Base-by-base conservation (phyloP, 2,888 invertebrate species). In the Stegophylla sp. region DNA sequence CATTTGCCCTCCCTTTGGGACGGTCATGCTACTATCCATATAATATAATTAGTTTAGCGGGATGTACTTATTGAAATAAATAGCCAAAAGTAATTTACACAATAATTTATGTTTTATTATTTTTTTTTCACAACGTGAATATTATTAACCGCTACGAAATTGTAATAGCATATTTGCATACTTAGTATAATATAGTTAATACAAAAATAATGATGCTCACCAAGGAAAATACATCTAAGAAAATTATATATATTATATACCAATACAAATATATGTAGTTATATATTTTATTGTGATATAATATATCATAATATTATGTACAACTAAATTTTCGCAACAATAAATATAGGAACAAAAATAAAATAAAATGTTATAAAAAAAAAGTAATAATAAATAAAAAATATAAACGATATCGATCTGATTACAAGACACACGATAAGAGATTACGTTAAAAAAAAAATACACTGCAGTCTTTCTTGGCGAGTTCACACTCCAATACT, bases 291-390 rank as follows among this genome's bases (percentile, higher is more conserved):
- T 63, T 48, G 48, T 76, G 43, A 48, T 74, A 74, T 48, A 63
- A 64, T 34, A 64, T 20, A n/a, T 45, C 45, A 63, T 48, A n/a
- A n/a, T n/a, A 48, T 20, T 66, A 76, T 45, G 23, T 56, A 67
- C 43, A 69, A 59, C 43, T 67, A 69, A 48, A 77, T 26, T 56
- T 28, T 59, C 48, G 59, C 77, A 77, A 77, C 48, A 77, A 77
- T 77, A 67, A 77, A 69, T 77, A 77, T 77, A 77, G 77, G 77
- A 77, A 77, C 77, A n/a, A 77, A 45, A 59, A 77, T 28, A 77
- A 77, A 76, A 76, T 34, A 53, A 69, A 63, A 34, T 63, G n/a
- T 69, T 77, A 41, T 76, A 66, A 53, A 34, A 56, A 72, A 51
- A 75, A 64, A 76, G 23, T 23, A 59, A 15, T 28, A 28, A 63